A percentile compares a stretch with the other conserved stretches of the same genome.
Evolutionary conservation across 2,888 invertebrate species (phyloP).

Genomic region (Meloe dianella): DNA sequence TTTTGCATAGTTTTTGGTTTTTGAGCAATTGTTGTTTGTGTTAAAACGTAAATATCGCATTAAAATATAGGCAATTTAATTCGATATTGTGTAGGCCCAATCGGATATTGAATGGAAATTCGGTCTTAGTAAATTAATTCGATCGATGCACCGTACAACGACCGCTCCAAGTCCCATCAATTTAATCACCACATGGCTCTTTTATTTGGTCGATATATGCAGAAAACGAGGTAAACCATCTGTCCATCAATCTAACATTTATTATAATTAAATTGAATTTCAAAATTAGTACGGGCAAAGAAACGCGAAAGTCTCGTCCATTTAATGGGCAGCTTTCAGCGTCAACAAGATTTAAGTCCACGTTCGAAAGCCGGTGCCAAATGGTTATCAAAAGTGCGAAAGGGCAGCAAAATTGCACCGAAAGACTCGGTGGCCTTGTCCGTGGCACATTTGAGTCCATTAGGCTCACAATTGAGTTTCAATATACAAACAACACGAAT

Average conservation of each 20-base stretch:
- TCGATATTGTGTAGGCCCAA: constrained; percentile 77
- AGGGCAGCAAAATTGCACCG: constrained; percentile 77
- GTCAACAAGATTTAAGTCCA: constrained; percentile 75
- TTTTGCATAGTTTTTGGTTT: constrained; percentile 9
- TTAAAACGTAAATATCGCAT: background rate
- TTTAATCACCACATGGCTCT: constrained; percentile 92
- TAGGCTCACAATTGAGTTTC: constrained; percentile 86
- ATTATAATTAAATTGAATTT: background rate
- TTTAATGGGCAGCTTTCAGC: constrained; percentile 77
- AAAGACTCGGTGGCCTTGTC: constrained; percentile 82
- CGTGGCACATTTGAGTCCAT: constrained; percentile 80
- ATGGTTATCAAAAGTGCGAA: constrained; percentile 87
- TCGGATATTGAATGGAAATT: constrained; percentile 99
- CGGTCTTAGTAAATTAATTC: constrained; percentile 95
- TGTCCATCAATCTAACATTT: no score
- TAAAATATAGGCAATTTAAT: background rate
- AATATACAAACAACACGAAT: constrained; percentile 77
- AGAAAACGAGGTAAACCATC: constrained; percentile 64
- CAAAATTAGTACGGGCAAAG: constrained; percentile 52
- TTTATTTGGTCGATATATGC: constrained; percentile 83
- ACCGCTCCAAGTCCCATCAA: constrained; percentile 98
- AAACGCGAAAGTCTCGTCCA: constrained; percentile 80
- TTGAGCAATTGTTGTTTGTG: background rate
- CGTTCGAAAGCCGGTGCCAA: constrained; percentile 87
- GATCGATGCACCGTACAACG: constrained; percentile 97